Conservation (phyloP, 2,797 vertebrate genomes). For the Danio albolineatus region DNA sequence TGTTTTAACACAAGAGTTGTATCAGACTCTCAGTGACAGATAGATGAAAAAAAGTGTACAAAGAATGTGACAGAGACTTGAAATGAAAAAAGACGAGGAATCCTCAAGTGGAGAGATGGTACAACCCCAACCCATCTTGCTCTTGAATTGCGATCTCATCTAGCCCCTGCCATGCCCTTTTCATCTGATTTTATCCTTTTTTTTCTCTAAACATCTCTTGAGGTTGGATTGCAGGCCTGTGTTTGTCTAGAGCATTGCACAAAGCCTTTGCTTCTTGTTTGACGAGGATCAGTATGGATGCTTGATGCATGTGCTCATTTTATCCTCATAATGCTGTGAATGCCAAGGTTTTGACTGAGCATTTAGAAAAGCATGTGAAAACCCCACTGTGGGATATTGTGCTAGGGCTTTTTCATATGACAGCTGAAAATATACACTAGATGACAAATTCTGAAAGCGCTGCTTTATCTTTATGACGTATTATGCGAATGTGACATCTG, state of each 20-base stretch:
- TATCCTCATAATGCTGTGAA: slow-evolving; percentile 20
- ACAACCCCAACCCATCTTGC: slow-evolving; percentile 25
- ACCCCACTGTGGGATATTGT: slow-evolving; percentile 4
- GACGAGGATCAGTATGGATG: slow-evolving; percentile 39
- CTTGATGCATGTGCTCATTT: slow-evolving; percentile 56
- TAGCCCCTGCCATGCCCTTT: slow-evolving; percentile 12
- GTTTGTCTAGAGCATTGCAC: slow-evolving; percentile 31
- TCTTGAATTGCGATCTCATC: slow-evolving; percentile 11
- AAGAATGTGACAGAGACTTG: slow-evolving; percentile 50
- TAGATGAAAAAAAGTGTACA: slow-evolving; percentile 66
- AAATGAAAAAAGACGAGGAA: slow-evolving; percentile 23
- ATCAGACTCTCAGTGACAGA: slow-evolving; percentile 36
- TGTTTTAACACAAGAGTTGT: slow-evolving; percentile 43
- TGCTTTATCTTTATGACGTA: slow-evolving; percentile 25
- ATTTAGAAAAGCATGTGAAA: slow-evolving; percentile 38
- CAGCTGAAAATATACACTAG: slow-evolving; percentile 7
- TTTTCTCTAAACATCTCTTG: slow-evolving; percentile 42
- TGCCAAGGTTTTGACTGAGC: slow-evolving; percentile 3
- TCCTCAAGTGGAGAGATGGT: slow-evolving; percentile 52
- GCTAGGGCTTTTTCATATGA: slow-evolving; percentile 19
- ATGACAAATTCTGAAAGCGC: slow-evolving; percentile 18
- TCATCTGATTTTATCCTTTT: background rate
- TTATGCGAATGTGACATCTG: slow-evolving; percentile 31
- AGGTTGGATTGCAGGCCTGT: slow-evolving; percentile 38
- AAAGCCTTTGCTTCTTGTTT: slow-evolving; percentile 34